Percentiles rank a stretch among this genome's conserved stretches.
These are phyloP conservation scores for Ciconia boyciana DNA, from an alignment of 2,113 vertebrate species.

Conservation along the genomic window DNA sequence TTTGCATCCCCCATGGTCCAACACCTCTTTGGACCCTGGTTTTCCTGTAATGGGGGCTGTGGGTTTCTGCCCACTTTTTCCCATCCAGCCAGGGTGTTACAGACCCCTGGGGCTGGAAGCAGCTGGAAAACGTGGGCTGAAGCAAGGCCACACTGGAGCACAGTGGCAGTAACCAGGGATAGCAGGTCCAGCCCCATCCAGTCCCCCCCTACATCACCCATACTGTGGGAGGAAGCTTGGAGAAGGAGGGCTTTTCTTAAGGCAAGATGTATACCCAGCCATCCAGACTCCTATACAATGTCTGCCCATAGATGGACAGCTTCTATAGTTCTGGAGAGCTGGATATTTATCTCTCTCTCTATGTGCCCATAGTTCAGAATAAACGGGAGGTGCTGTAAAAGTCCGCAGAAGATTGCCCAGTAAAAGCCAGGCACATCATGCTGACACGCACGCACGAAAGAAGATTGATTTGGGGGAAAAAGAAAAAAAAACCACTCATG, in stretches of 20 bases:
- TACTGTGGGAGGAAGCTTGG: neutral
- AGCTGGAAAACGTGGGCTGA: neutral
- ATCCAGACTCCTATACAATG: neutral
- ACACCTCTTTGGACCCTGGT: neutral
- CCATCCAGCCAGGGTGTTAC: neutral
- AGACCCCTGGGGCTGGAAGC: accelerated
- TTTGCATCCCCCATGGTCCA: accelerated
- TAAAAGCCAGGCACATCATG: neutral
- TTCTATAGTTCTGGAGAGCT: neutral
- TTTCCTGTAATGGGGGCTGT: neutral
- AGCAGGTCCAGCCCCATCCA: neutral
- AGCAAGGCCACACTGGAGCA: neutral
- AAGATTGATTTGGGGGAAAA: neutral
- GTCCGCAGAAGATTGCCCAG: neutral
- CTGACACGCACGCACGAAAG: neutral
- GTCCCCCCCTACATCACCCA: neutral
- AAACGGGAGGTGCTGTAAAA: neutral
- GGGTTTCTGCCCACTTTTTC: neutral
- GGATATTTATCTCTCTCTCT: neutral
- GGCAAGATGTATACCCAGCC: neutral
- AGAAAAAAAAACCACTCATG: neutral
- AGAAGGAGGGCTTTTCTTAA: neutral
- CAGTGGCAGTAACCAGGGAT: neutral
- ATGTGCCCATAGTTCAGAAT: neutral
- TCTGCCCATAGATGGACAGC: neutral